A percentile compares a stretch with the other conserved stretches of the same genome.
These are phyloP conservation scores for Phocides pigmalion DNA, from an alignment of 1,140 invertebrate species.

Conservation along the genomic window DNA sequence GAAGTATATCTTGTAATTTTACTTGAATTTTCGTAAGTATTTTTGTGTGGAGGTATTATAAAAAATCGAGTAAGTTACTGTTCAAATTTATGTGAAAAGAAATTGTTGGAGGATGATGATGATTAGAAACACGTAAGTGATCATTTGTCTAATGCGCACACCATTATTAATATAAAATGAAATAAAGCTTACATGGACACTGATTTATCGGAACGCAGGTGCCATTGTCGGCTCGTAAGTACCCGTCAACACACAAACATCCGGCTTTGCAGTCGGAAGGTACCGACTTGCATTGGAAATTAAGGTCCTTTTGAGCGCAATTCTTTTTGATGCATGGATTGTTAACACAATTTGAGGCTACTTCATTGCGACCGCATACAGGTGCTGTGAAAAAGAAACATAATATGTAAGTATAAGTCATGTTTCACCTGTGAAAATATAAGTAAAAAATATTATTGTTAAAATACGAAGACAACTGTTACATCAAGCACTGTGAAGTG, in stretches of 20 bases:
- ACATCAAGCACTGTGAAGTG: too few species aligned
- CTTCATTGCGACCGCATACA: conserved; percentile 8
- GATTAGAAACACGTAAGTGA: too few species aligned
- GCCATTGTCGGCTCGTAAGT: conserved; percentile 44
- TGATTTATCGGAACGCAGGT: conserved; percentile 51
- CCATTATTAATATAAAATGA: neutral
- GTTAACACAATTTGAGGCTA: conserved; percentile 11
- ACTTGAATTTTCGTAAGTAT: too few species aligned
- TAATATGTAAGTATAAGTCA: too few species aligned
- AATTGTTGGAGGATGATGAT: too few species aligned
- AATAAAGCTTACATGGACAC: conserved; percentile 45
- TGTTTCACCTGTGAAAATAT: too few species aligned
- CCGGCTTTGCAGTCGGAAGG: conserved; percentile 15
- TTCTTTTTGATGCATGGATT: conserved; percentile 16
- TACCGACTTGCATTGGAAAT: conserved; percentile 1
- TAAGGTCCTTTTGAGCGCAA: conserved; percentile 17
- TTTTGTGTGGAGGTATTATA: too few species aligned
- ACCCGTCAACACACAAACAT: conserved; percentile 75
- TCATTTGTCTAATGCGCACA: neutral
- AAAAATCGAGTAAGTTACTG: too few species aligned
- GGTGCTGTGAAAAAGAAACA: conserved; percentile 4
- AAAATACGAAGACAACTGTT: too few species aligned
- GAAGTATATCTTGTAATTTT: too few species aligned
- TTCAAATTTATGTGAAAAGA: too few species aligned
- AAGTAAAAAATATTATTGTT: too few species aligned